Evolutionary conservation across 2,797 vertebrate genomes (phyloP).

Genomic region (Lagocephalus sceleratus): DNA sequence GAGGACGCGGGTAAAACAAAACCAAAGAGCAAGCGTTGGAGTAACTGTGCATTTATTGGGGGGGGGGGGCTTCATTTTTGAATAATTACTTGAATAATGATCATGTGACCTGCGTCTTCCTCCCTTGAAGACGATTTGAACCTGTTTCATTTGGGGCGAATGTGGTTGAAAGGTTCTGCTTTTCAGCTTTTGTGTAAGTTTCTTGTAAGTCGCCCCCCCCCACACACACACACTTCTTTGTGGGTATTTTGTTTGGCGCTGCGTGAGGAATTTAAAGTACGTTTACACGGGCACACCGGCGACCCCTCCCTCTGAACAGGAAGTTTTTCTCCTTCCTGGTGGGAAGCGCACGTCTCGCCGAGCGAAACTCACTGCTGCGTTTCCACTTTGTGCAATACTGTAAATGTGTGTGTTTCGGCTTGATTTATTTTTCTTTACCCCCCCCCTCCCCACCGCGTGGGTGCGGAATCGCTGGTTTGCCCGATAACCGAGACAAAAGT

Average conservation of each 20-base stretch:
- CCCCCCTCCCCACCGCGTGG: not conserved
- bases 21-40: slow-evolving; percentile 57
- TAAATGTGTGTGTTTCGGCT: slow-evolving; percentile 16
- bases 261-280: not conserved
- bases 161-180: not conserved
- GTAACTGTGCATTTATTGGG: no score
- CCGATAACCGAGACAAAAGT: slow-evolving; percentile 21
- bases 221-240: slow-evolving; percentile 1
- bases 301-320: slow-evolving; percentile 20
- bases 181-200: not conserved
- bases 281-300: slow-evolving; percentile 2
- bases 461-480: slow-evolving; percentile 4
- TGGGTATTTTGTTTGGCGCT: slow-evolving; percentile 7
- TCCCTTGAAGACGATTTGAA: no score
- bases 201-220: slow-evolving; percentile 10
- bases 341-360: slow-evolving; percentile 2
- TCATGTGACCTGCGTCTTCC: slow-evolving; percentile 44
- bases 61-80: slow-evolving; percentile 34
- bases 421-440: slow-evolving; percentile 1
- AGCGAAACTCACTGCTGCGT: not conserved
- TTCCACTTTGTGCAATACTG: slow-evolving; percentile 8
- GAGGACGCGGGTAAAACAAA: slow-evolving; percentile 8
- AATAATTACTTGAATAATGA: slow-evolving; percentile 62
- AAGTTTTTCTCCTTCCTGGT: slow-evolving; percentile 18
- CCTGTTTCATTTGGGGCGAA: no score